Evolutionary conservation across 2,113 vertebrate genomes (phyloP).

Genomic region (Oryzias woworae): DNA sequence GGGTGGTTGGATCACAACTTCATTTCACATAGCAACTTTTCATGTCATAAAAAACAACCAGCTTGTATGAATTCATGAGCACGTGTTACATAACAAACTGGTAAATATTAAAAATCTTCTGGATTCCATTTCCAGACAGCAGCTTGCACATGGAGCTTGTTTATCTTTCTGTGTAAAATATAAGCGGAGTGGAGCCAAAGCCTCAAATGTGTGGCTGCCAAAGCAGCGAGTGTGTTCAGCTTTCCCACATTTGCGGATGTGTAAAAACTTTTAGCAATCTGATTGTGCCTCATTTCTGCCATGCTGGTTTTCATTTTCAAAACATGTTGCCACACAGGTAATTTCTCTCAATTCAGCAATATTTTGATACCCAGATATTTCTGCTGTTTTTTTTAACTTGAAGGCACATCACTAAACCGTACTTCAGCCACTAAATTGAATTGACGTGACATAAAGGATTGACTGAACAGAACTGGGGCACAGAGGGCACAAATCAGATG

Average conservation of each 20-base stretch:
- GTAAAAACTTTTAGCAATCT: constrained; percentile 10
- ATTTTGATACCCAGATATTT: neutral
- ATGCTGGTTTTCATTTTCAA: constrained; percentile 23
- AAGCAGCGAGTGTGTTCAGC: constrained; percentile 20
- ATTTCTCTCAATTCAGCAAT: constrained; percentile 4
- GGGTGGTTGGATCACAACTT: no score
- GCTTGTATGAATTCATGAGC: no score
- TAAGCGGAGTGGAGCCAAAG: constrained; percentile 27
- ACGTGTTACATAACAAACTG: constrained; percentile 33
- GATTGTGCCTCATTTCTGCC: constrained; percentile 32
- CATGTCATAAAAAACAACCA: no score
- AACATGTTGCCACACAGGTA: constrained; percentile 8
- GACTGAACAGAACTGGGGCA: constrained; percentile 25
- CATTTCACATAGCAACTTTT: no score
- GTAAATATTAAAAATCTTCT: constrained; percentile 17
- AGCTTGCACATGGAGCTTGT: constrained; percentile 44
- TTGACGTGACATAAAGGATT: constrained; percentile 48
- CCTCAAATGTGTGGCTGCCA: constrained; percentile 36
- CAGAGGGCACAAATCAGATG: constrained; percentile 49
- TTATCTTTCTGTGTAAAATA: constrained; percentile 34
- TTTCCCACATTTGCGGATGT: neutral
- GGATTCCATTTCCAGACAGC: constrained; percentile 27
- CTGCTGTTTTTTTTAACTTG: constrained; percentile 13
- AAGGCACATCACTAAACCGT: constrained; percentile 32
- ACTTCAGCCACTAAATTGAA: constrained; percentile 33